phyloP scores from a whole-genome alignment of 2,888 invertebrate species.

The Crioceris asparagi region DNA sequence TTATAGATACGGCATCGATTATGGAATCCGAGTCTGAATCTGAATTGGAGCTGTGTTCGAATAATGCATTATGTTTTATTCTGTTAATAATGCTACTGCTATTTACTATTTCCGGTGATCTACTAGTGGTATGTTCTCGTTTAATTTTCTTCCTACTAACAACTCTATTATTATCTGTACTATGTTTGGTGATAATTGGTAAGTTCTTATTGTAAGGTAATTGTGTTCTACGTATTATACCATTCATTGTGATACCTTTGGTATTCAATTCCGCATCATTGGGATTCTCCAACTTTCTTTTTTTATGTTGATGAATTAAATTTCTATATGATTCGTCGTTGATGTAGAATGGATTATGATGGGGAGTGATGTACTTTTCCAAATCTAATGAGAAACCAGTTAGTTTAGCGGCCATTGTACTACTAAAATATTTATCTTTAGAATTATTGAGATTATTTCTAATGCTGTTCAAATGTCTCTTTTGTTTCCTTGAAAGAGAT shows the following conservation, averaged over 20 bases:
- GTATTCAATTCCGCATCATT: conserved; percentile 67
- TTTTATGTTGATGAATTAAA: conserved; percentile 60
- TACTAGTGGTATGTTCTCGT: conserved; percentile 20
- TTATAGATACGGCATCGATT: conserved; percentile 20
- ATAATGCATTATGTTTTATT: no score
- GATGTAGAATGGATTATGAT: conserved; percentile 41
- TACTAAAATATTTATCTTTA: conserved; percentile 36
- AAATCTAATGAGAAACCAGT: conserved; percentile 32
- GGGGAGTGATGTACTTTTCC: conserved; percentile 33
- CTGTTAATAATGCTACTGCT: conserved; percentile 9
- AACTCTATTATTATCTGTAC: conserved; percentile 25
- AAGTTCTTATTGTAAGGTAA: conserved; percentile 35
- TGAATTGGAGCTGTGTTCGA: conserved; percentile 29
- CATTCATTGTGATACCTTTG: conserved; percentile 61
- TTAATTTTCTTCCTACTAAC: conserved; percentile 24
- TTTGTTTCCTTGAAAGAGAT: conserved; percentile 47
- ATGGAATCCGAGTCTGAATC: conserved; percentile 32
- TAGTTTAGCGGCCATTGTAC: conserved; percentile 36
- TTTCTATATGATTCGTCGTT: conserved; percentile 57
- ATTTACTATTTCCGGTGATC: conserved; percentile 15
- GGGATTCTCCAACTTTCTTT: conserved; percentile 59
- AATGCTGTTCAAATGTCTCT: conserved; percentile 41
- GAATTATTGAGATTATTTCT: conserved; percentile 32
- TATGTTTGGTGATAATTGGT: conserved; percentile 20
- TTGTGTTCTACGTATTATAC: conserved; percentile 45